Evolutionary conservation across 2,113 vertebrate genomes (phyloP).

Genomic region (Pelvicachromis taeniatus): DNA sequence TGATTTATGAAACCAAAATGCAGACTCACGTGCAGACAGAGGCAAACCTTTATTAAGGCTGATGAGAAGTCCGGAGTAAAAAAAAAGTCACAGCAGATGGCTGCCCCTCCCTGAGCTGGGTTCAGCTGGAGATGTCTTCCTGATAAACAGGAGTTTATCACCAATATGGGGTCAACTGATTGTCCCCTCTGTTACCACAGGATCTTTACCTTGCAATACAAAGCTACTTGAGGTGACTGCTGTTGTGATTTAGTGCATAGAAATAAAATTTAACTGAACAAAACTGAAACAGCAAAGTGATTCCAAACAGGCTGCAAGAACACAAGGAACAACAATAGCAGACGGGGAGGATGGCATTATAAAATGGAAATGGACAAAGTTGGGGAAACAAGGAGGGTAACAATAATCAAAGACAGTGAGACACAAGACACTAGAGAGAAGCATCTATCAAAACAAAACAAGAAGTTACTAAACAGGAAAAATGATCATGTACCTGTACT

Average conservation of each 20-base stretch:
- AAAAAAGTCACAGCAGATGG: neutral
- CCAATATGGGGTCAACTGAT: neutral
- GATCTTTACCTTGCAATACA: neutral
- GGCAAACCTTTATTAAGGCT: neutral
- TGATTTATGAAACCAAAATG: neutral
- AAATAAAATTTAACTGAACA: neutral
- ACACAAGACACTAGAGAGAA: too few relatives aligned
- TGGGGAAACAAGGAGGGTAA: too few relatives aligned
- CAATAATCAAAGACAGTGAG: too few relatives aligned
- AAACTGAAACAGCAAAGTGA: too few relatives aligned
- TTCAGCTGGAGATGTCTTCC: neutral
- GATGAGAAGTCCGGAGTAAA: neutral
- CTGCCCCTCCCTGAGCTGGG: neutral
- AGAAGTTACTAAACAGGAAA: neutral
- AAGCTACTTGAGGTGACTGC: neutral
- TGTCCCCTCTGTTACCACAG: neutral
- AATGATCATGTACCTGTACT: too few relatives aligned
- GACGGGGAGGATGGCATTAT: too few relatives aligned
- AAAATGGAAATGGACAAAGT: too few relatives aligned
- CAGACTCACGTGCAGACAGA: neutral
- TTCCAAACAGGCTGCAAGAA: too few relatives aligned
- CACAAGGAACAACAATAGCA: too few relatives aligned
- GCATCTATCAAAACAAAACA: neutral
- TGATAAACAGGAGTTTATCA: neutral
- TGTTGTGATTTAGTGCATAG: rapidly evolving